Conservation (phyloP, 2,888 invertebrate species). For the Caenorhabditis sp. region DNA sequence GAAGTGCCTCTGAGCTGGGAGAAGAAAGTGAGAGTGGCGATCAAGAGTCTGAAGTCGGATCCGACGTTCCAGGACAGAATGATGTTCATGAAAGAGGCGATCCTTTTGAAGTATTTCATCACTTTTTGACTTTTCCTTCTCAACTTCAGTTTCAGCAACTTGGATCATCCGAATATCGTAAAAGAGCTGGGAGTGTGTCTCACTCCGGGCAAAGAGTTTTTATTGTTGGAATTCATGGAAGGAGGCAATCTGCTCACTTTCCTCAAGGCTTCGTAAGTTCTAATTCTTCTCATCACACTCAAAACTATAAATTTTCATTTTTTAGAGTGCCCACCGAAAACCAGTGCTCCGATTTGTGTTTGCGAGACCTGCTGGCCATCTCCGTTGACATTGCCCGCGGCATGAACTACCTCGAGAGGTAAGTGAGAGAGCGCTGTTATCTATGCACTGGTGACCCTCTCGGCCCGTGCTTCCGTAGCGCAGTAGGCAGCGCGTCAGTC, state of each 20-base stretch:
- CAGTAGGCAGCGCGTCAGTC: slow-evolving; percentile 92
- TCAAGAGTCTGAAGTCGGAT: slow-evolving; percentile 82
- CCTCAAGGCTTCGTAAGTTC: slow-evolving; percentile 83
- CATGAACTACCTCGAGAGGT: slow-evolving; percentile 93
- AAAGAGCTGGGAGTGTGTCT: slow-evolving; percentile 93
- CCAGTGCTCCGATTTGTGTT: slow-evolving; percentile 82
- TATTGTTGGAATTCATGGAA: slow-evolving; percentile 95
- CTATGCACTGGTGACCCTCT: neutral
- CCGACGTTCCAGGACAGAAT: slow-evolving; percentile 84
- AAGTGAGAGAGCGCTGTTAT: slow-evolving; percentile 82
- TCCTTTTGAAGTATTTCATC: slow-evolving; percentile 86
- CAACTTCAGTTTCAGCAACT: slow-evolving; percentile 84
- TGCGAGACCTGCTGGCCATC: slow-evolving; percentile 91
- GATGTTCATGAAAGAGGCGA: slow-evolving; percentile 96
- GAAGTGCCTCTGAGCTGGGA: slow-evolving; percentile 83
- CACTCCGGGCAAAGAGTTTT: slow-evolving; percentile 88
- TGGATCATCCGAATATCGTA: slow-evolving; percentile 95
- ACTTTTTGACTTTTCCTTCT: neutral
- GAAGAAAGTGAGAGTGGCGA: slow-evolving; percentile 87
- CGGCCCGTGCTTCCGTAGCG: slow-evolving; percentile 82
- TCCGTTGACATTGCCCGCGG: slow-evolving; percentile 96
- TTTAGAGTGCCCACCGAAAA: slow-evolving; percentile 54
- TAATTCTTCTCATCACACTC: neutral
- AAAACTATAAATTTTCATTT: too few relatives aligned
- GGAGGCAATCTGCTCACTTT: slow-evolving; percentile 95